phyloP scores from a whole-genome alignment of 2,113 vertebrate species.

The Entelurus aequoreus region DNA sequence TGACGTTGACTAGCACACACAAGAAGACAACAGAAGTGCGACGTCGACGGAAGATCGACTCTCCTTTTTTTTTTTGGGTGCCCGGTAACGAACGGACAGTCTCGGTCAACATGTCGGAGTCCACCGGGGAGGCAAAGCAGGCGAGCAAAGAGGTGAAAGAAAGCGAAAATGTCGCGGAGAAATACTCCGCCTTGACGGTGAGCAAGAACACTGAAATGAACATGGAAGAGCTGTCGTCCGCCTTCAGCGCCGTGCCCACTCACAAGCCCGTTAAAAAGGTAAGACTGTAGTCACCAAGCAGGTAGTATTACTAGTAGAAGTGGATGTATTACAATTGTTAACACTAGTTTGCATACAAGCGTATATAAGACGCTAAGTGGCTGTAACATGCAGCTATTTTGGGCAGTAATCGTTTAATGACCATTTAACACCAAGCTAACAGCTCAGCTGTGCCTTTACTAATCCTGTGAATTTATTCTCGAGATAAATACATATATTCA shows the following conservation, averaged over 20 bases:
- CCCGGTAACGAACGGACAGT: constrained; percentile 8
- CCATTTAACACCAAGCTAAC: background rate
- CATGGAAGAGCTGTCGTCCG: constrained; percentile 63
- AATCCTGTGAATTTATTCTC: background rate
- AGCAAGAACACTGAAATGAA: constrained; percentile 67
- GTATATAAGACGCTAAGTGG: background rate
- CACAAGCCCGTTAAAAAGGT: constrained; percentile 75
- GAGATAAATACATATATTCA: no score
- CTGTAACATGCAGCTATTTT: background rate
- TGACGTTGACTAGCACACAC: constrained; percentile 1
- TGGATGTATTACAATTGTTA: no score
- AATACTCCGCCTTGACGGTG: constrained; percentile 69
- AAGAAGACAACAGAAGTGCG: background rate
- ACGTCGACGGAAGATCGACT: background rate
- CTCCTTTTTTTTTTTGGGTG: background rate
- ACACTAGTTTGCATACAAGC: no score
- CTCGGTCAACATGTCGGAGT: constrained; percentile 50
- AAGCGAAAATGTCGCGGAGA: constrained; percentile 74
- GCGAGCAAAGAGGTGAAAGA: constrained; percentile 73
- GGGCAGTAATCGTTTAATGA: constrained; percentile 7
- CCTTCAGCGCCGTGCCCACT: constrained; percentile 62
- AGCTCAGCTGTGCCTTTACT: background rate
- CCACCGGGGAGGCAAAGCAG: constrained; percentile 60
- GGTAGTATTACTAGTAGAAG: no score
- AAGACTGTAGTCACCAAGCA: constrained; percentile 3